Base-by-base conservation (phyloP, 2,888 invertebrate species). In the Calliopum simillimum region DNA sequence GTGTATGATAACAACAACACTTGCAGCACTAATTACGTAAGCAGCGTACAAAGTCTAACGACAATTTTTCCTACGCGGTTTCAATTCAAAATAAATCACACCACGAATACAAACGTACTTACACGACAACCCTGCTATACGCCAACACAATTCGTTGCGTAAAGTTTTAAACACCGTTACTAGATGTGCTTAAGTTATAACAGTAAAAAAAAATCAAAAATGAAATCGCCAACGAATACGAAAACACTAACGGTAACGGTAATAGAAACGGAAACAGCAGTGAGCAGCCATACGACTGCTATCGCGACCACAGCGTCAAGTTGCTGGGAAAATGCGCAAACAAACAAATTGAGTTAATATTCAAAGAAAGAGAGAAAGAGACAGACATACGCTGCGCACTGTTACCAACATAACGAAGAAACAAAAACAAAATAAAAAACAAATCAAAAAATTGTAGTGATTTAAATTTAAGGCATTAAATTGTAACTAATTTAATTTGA, bases 151-250 rank as follows among this genome's bases (percentile, higher is more conserved):
- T n/a, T 59, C 12, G 14, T 33, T 59, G 41, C 13, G 51, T 12
- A 21, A 14, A 33, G 53, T 33, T 59, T 53, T 62, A 23, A 56
- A 55, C 13, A 49, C 51, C 65, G 47, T 69, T 49, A 65, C 71
- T 84, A 83, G 82, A 84, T 84, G 84, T 79, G 78, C 79, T 78
- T 80, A 77, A 78, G 78, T 77, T 79, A 80, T 74, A 82, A 79
- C 78, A 79, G 78, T 77, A 83, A 80, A 78, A 80, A 82, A 61
- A 81, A 82, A 79, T 80, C 81, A 75, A 83, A 82, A 81, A 84
- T 81, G 81, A 83, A 83, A 81, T 79, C 81, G 76, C 79, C 79
- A 73, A 77, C 78, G 75, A 78, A 80, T 71, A 81, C 81, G 79
- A 76, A 77, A 76, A 71, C 61, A 62, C 25, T 58, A 73, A 69